Evolutionary conservation across 1,140 invertebrate genomes (phyloP).

Genomic region (Cyclina sinensis): DNA sequence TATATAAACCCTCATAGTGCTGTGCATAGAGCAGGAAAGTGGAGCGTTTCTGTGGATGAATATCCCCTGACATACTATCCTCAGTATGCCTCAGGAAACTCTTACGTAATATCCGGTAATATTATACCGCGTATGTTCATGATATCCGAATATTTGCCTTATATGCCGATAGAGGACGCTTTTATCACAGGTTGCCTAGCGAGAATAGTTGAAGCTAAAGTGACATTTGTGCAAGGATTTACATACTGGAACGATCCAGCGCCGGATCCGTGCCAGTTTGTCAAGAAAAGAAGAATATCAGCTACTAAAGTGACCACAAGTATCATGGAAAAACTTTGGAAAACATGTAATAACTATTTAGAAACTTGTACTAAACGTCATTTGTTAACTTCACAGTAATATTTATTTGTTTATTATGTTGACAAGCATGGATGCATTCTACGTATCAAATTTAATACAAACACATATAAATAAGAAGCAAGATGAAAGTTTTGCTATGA

Average conservation of each 20-base stretch:
- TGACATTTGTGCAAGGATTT: constrained; percentile 1
- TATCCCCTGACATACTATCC: constrained; percentile 73
- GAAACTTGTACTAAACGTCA: constrained; percentile 1
- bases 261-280: constrained; percentile 42
- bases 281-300: neutral
- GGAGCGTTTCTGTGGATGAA: constrained; percentile 24
- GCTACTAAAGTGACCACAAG: constrained; percentile 34
- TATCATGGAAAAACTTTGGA: constrained; percentile 43
- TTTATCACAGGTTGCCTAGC: constrained; percentile 81
- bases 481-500: too few species aligned
- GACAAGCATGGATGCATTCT: too few species aligned
- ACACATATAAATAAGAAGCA: too few species aligned
- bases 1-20: neutral
- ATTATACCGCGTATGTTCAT: constrained; percentile 75
- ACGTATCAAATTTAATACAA: too few species aligned
- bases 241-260: constrained; percentile 7
- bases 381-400: too few species aligned
- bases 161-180: constrained; percentile 84
- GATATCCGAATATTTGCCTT: constrained; percentile 68
- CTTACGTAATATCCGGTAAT: constrained; percentile 82
- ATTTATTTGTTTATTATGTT: too few species aligned
- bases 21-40: constrained; percentile 54
- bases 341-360: constrained; percentile 13
- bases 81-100: constrained; percentile 80
- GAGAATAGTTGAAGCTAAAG: constrained; percentile 41